Conservation (phyloP, 2,797 vertebrate species). For the Sebastes melanostomus region DNA sequence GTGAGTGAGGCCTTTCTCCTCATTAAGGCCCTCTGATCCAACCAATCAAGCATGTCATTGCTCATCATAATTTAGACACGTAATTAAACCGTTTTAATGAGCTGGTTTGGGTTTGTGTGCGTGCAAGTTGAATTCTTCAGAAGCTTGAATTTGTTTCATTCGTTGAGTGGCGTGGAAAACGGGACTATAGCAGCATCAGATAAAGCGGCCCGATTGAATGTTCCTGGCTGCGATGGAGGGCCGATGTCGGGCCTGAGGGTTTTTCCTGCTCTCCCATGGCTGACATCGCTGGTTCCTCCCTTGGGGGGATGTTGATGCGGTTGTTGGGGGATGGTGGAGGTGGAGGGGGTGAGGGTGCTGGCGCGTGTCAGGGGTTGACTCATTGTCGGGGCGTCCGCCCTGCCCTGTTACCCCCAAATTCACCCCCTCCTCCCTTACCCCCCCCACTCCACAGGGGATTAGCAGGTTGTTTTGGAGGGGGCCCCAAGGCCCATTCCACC, state of each 20-base stretch:
- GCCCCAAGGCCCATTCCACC: constrained; percentile 74
- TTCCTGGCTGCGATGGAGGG: constrained; percentile 17
- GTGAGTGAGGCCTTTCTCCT: constrained; percentile 46
- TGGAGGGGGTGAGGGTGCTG: constrained; percentile 49
- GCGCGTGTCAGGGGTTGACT: constrained; percentile 70
- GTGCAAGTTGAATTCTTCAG: constrained; percentile 26
- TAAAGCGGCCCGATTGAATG: constrained; percentile 35
- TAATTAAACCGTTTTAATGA: constrained; percentile 74
- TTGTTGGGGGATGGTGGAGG: constrained; percentile 32
- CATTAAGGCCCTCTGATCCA: constrained; percentile 71
- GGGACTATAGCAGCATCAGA: neutral
- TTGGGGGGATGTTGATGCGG: constrained; percentile 46
- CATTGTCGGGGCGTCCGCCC: constrained; percentile 61
- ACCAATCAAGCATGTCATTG: constrained; percentile 79
- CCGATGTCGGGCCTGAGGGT: constrained; percentile 21
- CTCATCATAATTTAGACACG: constrained; percentile 71
- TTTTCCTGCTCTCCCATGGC: constrained; percentile 40
- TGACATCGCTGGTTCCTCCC: constrained; percentile 47
- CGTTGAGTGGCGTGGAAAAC: neutral
- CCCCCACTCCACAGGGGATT: constrained; percentile 72
- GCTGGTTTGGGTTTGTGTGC: constrained; percentile 31
- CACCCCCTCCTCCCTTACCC: neutral
- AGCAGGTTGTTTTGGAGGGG: constrained; percentile 81
- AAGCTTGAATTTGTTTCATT: neutral
- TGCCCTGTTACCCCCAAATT: constrained; percentile 59